phyloP scores from a whole-genome alignment of 2,113 vertebrate genomes.

The Nothocercus julius region DNA sequence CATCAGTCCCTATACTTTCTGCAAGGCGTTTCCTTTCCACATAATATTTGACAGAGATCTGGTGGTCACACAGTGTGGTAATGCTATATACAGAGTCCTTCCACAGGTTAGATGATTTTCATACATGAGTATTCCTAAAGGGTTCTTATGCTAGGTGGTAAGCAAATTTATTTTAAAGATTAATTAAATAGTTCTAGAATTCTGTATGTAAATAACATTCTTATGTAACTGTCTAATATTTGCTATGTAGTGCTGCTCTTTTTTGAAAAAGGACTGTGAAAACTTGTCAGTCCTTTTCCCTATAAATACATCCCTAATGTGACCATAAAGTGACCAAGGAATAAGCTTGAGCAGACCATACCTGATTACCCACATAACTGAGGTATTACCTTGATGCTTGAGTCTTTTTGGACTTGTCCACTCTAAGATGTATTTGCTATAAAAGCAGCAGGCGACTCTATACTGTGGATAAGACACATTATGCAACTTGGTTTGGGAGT shows the following conservation, averaged over 20 bases:
- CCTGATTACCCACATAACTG: not conserved
- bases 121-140: not conserved
- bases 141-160: not conserved
- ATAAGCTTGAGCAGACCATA: not conserved
- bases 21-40: conserved; percentile 98
- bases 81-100: conserved; percentile 95
- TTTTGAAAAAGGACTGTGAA: not conserved
- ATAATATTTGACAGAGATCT: conserved; percentile 97
- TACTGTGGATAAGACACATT: not conserved
- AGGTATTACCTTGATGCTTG: not conserved
- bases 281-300: not conserved
- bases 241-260: not conserved
- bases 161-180: not conserved
- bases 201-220: not conserved
- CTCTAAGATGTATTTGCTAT: not conserved
- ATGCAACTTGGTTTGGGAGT: not conserved
- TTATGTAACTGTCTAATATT: not conserved
- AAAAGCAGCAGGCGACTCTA: not conserved
- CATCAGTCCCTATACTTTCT: conserved; percentile 97
- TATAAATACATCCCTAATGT: not conserved
- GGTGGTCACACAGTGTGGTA: conserved; percentile 95
- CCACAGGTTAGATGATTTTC: conserved; percentile 85
- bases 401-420: not conserved
- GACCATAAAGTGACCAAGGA: not conserved
- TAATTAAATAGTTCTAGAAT: not conserved